Conservation (phyloP, 2,113 vertebrate genomes). For the Oostethus manadensis region DNA sequence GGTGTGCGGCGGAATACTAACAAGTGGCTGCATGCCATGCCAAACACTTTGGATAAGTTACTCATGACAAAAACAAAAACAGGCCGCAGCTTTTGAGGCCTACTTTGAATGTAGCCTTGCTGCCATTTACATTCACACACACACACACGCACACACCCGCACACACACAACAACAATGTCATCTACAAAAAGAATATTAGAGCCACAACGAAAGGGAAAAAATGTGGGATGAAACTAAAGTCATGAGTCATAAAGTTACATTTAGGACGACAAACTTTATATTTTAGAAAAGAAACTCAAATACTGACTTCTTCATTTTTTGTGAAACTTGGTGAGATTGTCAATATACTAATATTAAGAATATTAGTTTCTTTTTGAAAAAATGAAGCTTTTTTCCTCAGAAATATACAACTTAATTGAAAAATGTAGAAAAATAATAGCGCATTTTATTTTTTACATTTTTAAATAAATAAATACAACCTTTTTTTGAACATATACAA, state of each 20-base stretch:
- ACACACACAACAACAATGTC: constrained; percentile 4
- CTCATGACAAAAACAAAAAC: constrained; percentile 64
- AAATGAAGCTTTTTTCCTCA: no score
- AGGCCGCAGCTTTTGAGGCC: constrained; percentile 45
- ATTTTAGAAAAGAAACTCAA: not conserved
- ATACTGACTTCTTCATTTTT: not conserved
- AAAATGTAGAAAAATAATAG: no score
- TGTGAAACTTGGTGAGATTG: no score
- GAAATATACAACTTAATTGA: no score
- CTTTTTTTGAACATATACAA: no score
- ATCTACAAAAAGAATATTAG: not conserved
- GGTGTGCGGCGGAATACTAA: constrained; percentile 67
- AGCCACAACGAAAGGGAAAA: not conserved
- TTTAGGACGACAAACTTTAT: not conserved
- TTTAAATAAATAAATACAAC: no score
- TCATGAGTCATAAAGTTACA: no score
- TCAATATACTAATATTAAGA: no score
- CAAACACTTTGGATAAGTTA: constrained; percentile 68
- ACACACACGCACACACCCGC: constrained; percentile 24
- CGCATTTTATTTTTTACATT: no score
- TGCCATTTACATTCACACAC: constrained; percentile 41
- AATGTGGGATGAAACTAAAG: not conserved
- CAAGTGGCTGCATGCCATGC: constrained; percentile 39
- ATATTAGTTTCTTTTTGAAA: no score
- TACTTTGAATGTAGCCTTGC: constrained; percentile 60